Conservation (phyloP, 1,140 invertebrate genomes). For the Elysia chlorotica region DNA sequence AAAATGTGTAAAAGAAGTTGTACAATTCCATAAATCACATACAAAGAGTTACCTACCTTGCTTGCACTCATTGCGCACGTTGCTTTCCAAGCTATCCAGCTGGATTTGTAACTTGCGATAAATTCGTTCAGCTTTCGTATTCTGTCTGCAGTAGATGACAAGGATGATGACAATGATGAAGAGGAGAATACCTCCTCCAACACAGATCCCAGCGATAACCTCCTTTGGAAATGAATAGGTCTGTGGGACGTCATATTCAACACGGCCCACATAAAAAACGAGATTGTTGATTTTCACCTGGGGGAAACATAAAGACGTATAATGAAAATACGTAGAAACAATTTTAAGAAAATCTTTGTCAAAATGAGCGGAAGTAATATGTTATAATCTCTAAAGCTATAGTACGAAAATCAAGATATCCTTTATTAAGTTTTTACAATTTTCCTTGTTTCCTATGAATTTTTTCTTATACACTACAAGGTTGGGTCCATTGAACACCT, state of each 20-base stretch:
- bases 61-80: conserved; percentile 96
- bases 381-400: too few species aligned
- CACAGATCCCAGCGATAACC: conserved; percentile 55
- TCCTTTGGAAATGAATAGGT: conserved; percentile 76
- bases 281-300: conserved; percentile 80
- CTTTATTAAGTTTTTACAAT: too few species aligned
- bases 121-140: conserved; percentile 91
- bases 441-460: too few species aligned
- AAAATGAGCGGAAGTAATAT: too few species aligned
- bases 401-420: too few species aligned
- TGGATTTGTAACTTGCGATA: conserved; percentile 98
- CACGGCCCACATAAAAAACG: conserved; percentile 80
- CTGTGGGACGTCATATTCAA: conserved; percentile 87
- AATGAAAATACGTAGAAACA: too few species aligned
- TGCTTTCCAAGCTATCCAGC: conserved; percentile 98
- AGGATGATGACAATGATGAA: conserved; percentile 84
- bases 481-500: too few species aligned
- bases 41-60: conserved; percentile 68
- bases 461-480: too few species aligned
- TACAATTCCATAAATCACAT: too few species aligned
- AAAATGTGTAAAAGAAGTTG: too few species aligned
- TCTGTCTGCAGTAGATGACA: conserved; percentile 87
- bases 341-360: too few species aligned
- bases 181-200: conserved; percentile 78
- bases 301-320: conserved; percentile 19